Percentiles rank a stretch among this genome's conserved stretches.
Evolutionary conservation across 2,113 vertebrate genomes (phyloP).

Genomic region (Macquaria australasica): DNA sequence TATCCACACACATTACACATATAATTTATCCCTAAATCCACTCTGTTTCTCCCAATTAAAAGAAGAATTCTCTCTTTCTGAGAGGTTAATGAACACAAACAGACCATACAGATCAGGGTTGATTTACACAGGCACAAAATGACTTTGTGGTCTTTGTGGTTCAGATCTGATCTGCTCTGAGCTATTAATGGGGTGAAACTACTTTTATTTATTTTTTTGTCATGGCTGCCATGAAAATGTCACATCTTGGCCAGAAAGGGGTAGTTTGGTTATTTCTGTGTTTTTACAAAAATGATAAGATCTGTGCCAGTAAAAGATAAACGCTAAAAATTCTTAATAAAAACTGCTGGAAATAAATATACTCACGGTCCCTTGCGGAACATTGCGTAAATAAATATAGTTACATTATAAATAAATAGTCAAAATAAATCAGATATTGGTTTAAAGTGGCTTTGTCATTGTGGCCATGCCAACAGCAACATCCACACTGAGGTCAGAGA

Average conservation of each 20-base stretch:
- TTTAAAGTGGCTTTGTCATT: slow-evolving; percentile 32
- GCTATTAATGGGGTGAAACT: background rate
- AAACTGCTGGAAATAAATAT: background rate
- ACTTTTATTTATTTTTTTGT: background rate
- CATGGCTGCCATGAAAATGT: slow-evolving; percentile 4
- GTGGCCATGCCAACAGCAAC: slow-evolving; percentile 62
- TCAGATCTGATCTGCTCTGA: background rate
- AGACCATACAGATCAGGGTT: background rate
- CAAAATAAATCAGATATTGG: slow-evolving; percentile 39
- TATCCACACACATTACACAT: slow-evolving; percentile 13
- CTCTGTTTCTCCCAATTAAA: slow-evolving; percentile 21
- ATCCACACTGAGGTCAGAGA: slow-evolving; percentile 31
- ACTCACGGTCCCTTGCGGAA: background rate
- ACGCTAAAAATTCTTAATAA: slow-evolving; percentile 8
- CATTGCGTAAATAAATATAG: slow-evolving; percentile 45
- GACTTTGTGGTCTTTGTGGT: background rate
- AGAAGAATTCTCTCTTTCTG: slow-evolving; percentile 18
- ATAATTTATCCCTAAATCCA: background rate
- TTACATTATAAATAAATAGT: slow-evolving; percentile 32
- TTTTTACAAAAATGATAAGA: background rate
- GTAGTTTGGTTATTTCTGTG: background rate
- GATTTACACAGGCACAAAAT: slow-evolving; percentile 22
- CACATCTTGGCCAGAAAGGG: background rate
- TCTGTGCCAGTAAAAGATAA: background rate
- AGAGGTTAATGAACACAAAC: slow-evolving; percentile 44